Conservation (phyloP, 30 jellyfish, hydroid and myxozoan species). For the Turritopsis dohrnii region DNA sequence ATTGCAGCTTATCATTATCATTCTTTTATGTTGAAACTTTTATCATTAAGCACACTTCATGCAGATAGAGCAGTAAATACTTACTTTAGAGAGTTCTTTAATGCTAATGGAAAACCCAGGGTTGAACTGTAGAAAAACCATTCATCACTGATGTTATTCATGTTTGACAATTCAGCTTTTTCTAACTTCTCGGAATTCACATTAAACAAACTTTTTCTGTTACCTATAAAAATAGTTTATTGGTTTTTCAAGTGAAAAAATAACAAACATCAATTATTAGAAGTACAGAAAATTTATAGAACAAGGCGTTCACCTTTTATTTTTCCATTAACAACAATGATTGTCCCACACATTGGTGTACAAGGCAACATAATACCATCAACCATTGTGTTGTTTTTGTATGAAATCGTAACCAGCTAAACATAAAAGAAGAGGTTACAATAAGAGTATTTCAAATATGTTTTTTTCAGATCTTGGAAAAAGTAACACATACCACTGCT, state of each 20-base stretch:
- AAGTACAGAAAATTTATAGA: too few species aligned
- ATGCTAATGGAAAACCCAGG: not conserved
- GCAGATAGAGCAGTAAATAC: not conserved
- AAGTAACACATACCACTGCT: not conserved
- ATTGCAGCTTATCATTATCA: too few species aligned
- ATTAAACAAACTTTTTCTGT: not conserved
- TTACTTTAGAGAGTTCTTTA: constrained; percentile 3
- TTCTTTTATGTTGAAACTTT: too few species aligned
- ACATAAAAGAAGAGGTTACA: too few species aligned
- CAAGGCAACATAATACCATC: constrained; percentile 15
- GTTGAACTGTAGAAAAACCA: constrained; percentile 8
- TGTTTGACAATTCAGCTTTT: not conserved
- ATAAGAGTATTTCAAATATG: not conserved
- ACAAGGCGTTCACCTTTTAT: not conserved
- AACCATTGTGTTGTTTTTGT: not conserved
- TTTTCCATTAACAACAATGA: not conserved
- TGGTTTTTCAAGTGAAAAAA: too few species aligned
- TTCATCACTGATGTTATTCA: not conserved
- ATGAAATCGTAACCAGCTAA: not conserved
- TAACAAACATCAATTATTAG: too few species aligned
- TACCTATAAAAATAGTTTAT: not conserved
- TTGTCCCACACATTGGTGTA: not conserved
- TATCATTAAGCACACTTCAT: too few species aligned
- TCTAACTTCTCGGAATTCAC: not conserved
- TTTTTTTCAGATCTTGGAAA: not conserved